Conservation (phyloP, 2,797 vertebrate species). For the Fistularia commersonii region DNA sequence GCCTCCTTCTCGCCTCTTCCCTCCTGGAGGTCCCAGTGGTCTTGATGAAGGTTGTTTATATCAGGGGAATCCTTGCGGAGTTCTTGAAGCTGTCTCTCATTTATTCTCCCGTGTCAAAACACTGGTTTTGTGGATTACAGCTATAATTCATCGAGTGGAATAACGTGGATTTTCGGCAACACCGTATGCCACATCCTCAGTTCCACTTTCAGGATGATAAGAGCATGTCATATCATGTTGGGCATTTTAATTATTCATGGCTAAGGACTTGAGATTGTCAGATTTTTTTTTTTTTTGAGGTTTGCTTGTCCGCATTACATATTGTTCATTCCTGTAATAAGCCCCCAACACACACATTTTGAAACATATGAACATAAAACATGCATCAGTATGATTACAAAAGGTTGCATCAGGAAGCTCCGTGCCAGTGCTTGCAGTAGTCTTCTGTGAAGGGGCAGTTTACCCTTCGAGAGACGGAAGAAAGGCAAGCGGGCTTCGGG, state of each 20-base stretch:
- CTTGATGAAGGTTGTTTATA: constrained; percentile 55
- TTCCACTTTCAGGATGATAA: neutral
- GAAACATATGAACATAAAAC: constrained; percentile 36
- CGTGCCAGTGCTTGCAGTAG: constrained; percentile 17
- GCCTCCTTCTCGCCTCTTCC: constrained; percentile 10
- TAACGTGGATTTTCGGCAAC: constrained; percentile 12
- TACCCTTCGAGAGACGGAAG: constrained; percentile 27
- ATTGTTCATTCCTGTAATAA: constrained; percentile 15
- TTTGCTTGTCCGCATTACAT: constrained; percentile 3
- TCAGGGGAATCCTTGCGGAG: constrained; percentile 43
- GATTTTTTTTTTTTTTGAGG: neutral
- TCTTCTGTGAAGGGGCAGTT: constrained; percentile 20
- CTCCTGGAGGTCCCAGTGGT: constrained; percentile 34
- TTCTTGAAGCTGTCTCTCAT: constrained; percentile 40
- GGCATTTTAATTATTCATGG: too few relatives aligned
- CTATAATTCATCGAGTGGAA: constrained; percentile 22
- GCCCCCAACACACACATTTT: neutral
- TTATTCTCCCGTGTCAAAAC: constrained; percentile 29
- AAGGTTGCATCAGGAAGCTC: constrained; percentile 58
- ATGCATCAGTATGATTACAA: constrained; percentile 46
- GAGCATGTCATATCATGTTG: neutral
- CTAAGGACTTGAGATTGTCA: too few relatives aligned
- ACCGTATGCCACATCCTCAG: neutral
- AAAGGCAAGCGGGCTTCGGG: constrained; percentile 24
- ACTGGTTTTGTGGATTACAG: constrained; percentile 23